A percentile compares a stretch with the other conserved stretches of the same genome.
phyloP scores from a whole-genome alignment of 1,140 invertebrate species.

The Hestina assimilis region DNA sequence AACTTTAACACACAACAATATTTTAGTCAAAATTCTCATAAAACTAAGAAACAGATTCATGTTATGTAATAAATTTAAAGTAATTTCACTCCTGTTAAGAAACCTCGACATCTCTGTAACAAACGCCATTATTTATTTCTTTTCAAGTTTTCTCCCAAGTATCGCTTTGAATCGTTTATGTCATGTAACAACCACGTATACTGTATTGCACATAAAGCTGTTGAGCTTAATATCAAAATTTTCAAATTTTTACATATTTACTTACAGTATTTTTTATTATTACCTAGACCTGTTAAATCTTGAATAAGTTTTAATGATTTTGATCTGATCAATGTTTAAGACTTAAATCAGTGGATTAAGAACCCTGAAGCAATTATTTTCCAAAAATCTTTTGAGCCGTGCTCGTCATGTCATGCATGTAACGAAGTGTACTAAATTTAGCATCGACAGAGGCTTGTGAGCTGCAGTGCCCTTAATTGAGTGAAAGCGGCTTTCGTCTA shows the following conservation, averaged over 20 bases:
- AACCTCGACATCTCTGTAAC: not conserved
- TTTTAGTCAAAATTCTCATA: no score
- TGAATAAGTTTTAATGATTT: no score
- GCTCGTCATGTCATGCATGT: slow-evolving; percentile 4
- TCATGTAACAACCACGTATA: not conserved
- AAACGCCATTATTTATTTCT: slow-evolving; percentile 1
- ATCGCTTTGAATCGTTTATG: slow-evolving; percentile 3
- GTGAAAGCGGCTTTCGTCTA: slow-evolving; percentile 30
- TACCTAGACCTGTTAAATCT: no score
- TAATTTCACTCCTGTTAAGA: not conserved
- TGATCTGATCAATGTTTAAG: no score
- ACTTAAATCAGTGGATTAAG: no score
- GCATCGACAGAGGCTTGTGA: not conserved
- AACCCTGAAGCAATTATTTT: no score
- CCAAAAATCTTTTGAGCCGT: not conserved
- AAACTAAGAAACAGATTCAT: no score
- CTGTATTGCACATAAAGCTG: not conserved
- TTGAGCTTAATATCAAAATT: not conserved
- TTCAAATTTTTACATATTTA: no score
- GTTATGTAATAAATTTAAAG: no score
- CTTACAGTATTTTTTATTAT: no score
- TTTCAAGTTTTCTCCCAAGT: not conserved
- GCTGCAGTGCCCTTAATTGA: slow-evolving; percentile 28
- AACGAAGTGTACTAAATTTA: slow-evolving; percentile 14
- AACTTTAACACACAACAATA: no score